Evolutionary conservation across 1,140 invertebrate genomes (phyloP).

Genomic region (Dendroctonus ponderosae): DNA sequence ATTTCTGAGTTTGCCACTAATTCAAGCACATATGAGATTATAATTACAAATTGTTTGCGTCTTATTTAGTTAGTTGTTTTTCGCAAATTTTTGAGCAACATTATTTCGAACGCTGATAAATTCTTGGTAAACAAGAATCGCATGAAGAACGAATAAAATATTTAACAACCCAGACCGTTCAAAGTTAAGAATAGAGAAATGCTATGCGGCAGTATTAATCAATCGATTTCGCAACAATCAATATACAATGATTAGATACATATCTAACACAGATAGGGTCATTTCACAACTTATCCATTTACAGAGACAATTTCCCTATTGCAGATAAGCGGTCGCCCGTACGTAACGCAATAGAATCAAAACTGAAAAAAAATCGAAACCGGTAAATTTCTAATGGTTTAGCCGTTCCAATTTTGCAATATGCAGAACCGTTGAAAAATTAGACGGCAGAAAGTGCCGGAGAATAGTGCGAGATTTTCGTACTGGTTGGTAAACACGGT

Average conservation of each 20-base stretch:
- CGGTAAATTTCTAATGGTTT: constrained; percentile 25
- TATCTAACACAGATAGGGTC: constrained; percentile 15
- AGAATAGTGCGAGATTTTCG: constrained; percentile 20
- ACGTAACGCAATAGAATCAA: constrained; percentile 9
- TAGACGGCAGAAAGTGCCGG: constrained; percentile 17
- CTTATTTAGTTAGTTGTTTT: too few species aligned
- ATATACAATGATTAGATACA: constrained; percentile 6
- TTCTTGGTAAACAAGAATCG: too few species aligned
- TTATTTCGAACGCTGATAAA: too few species aligned
- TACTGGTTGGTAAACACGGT: constrained; percentile 12
- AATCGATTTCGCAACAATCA: constrained; percentile 12
- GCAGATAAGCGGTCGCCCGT: constrained; percentile 1
- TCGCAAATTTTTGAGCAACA: too few species aligned
- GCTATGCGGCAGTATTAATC: neutral
- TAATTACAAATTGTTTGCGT: too few species aligned
- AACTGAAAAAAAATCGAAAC: constrained; percentile 15
- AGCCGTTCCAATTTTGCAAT: constrained; percentile 26
- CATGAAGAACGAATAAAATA: too few species aligned
- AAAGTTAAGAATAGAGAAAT: too few species aligned
- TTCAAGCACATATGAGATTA: too few species aligned
- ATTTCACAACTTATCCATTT: constrained; percentile 15
- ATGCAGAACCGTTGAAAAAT: constrained; percentile 11
- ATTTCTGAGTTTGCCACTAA: too few species aligned
- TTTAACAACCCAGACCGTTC: too few species aligned
- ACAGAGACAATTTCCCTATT: constrained; percentile 3